Evolutionary conservation across 2,113 vertebrate genomes (phyloP).

Genomic region (Benitochromis conjunctus): DNA sequence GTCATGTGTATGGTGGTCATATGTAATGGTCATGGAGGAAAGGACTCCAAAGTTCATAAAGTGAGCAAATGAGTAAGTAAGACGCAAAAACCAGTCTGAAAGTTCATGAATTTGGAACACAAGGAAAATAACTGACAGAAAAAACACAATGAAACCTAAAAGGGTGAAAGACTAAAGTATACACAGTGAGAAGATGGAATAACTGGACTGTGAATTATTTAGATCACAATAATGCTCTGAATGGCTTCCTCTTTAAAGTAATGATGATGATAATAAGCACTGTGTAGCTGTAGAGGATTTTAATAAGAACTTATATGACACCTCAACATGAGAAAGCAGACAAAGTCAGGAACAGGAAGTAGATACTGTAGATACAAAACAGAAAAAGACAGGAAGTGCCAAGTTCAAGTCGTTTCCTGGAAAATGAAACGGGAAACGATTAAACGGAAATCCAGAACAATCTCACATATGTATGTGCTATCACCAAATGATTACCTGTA

Average conservation of each 20-base stretch:
- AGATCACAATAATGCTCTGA: neutral
- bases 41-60: neutral
- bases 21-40: neutral
- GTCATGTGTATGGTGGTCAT: no score
- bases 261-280: no score
- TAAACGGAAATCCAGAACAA: neutral
- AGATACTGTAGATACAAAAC: neutral
- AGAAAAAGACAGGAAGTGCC: neutral
- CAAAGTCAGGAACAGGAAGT: neutral
- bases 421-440: neutral
- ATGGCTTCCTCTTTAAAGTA: no score
- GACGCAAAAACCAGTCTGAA: neutral
- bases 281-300: no score
- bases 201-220: neutral
- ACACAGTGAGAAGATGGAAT: neutral
- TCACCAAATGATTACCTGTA: neutral
- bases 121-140: neutral
- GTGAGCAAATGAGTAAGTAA: neutral
- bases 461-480: neutral
- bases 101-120: neutral
- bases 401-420: neutral
- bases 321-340: neutral
- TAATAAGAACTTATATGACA: no score
- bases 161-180: neutral
- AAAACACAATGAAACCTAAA: neutral